Percentiles rank a stretch among this genome's conserved stretches.
phyloP scores from a whole-genome alignment of 2,113 vertebrate species.

The Pachypanchax playfairii region DNA sequence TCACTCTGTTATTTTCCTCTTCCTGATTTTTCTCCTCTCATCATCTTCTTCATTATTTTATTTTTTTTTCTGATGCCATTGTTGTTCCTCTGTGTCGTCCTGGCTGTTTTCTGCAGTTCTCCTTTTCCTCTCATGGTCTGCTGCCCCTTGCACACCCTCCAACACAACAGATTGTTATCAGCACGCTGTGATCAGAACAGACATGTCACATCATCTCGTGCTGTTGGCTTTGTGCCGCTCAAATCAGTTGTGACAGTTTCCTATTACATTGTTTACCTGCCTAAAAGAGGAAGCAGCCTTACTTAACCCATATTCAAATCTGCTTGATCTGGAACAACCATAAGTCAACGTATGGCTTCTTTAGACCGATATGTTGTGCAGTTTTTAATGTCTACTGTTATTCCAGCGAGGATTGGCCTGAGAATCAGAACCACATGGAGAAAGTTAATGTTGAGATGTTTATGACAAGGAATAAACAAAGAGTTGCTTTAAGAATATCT shows the following conservation, averaged over 20 bases:
- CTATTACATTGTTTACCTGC: slow-evolving; percentile 76
- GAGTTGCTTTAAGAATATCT: slow-evolving; percentile 62
- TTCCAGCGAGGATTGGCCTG: slow-evolving; percentile 58
- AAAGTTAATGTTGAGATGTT: slow-evolving; percentile 76
- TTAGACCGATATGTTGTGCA: slow-evolving; percentile 36
- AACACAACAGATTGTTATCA: slow-evolving; percentile 68
- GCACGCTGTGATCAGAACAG: slow-evolving; percentile 56
- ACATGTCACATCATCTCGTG: slow-evolving; percentile 63
- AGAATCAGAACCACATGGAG: slow-evolving; percentile 74
- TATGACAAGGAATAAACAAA: slow-evolving; percentile 75
- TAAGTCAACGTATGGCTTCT: slow-evolving; percentile 47
- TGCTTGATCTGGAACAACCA: slow-evolving; percentile 53
- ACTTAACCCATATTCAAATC: slow-evolving; percentile 65
- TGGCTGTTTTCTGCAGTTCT: slow-evolving; percentile 14
- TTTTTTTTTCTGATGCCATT: slow-evolving; percentile 30
- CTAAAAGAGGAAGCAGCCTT: slow-evolving; percentile 58
- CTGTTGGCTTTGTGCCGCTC: slow-evolving; percentile 49
- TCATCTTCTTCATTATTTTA: slow-evolving; percentile 18
- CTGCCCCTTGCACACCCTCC: slow-evolving; percentile 51
- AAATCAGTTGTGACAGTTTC: slow-evolving; percentile 77
- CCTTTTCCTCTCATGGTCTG: slow-evolving; percentile 37
- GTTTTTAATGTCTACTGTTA: slow-evolving; percentile 68
- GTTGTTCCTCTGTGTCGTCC: slow-evolving; percentile 9
- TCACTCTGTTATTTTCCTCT: slow-evolving; percentile 49
- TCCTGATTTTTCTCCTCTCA: slow-evolving; percentile 9